Evolutionary conservation across 2,113 vertebrate species (phyloP).

Genomic region (Conger conger): DNA sequence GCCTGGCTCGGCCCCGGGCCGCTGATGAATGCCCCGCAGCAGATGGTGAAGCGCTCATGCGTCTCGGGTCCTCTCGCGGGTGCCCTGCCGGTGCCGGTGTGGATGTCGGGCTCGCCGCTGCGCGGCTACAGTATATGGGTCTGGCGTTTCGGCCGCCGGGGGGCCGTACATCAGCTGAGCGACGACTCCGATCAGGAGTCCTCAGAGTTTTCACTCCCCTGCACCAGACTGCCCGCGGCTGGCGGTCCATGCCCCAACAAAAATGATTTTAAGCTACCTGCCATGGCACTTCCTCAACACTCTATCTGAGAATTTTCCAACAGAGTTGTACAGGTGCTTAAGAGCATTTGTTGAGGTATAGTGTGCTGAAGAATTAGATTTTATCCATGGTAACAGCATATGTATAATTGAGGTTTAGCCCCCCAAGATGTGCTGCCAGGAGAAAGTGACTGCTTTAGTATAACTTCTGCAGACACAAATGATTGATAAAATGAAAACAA

Average conservation of each 20-base stretch:
- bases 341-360: neutral
- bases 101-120: neutral
- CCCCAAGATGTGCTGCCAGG: too few relatives aligned
- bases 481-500: too few relatives aligned
- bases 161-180: neutral
- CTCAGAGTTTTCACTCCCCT: neutral
- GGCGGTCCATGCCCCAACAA: neutral
- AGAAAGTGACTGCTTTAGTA: neutral
- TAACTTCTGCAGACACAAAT: neutral
- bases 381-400: neutral
- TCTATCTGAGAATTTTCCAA: neutral
- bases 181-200: neutral
- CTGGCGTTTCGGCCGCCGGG: neutral
- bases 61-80: neutral
- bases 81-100: neutral
- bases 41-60: constrained; percentile 13
- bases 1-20: neutral
- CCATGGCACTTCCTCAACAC: neutral
- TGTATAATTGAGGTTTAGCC: neutral
- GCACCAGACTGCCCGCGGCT: neutral
- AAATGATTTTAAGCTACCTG: neutral
- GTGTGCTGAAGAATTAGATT: neutral
- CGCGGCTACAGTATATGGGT: neutral
- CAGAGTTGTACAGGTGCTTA: neutral
- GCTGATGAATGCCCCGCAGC: neutral